These are phyloP conservation scores for Caenorhabditis virilis DNA, from an alignment of 2,888 invertebrate species.

Conservation along the genomic window DNA sequence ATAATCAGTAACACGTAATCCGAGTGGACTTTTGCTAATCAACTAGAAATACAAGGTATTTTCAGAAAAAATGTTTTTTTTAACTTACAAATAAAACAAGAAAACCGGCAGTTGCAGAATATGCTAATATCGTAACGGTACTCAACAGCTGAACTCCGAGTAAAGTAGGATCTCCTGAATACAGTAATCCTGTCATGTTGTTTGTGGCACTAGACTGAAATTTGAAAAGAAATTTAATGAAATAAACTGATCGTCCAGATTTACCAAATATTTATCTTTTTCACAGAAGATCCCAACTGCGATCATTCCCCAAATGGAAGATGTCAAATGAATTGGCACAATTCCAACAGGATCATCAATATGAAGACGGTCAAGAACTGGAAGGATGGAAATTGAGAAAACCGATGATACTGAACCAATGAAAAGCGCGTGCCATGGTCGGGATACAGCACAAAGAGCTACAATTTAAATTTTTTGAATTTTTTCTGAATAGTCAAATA, in stretches of 20 bases:
- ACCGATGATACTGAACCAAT: constrained; percentile 56
- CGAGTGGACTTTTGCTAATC: constrained; percentile 59
- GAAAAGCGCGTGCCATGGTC: constrained; percentile 58
- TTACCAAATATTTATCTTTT: constrained; percentile 62
- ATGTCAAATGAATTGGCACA: constrained; percentile 57
- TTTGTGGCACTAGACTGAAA: constrained; percentile 44
- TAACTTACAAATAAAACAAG: constrained; percentile 65
- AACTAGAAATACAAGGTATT: constrained; percentile 30
- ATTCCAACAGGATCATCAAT: constrained; percentile 60
- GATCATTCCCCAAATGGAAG: constrained; percentile 68
- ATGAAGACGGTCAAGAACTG: constrained; percentile 50
- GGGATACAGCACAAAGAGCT: constrained; percentile 59
- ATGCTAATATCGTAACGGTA: constrained; percentile 60
- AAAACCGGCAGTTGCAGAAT: constrained; percentile 64
- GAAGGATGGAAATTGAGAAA: constrained; percentile 54
- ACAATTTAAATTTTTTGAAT: constrained; percentile 1
- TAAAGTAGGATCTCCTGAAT: constrained; percentile 65
- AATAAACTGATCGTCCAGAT: background rate
- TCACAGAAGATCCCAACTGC: constrained; percentile 69
- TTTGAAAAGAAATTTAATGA: background rate
- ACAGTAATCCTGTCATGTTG: constrained; percentile 45
- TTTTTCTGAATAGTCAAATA: no score
- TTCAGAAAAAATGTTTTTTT: background rate
- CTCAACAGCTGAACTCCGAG: constrained; percentile 68
- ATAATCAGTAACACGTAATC: constrained; percentile 65